phyloP scores from a whole-genome alignment of 2,888 invertebrate species.

The Hirtodrosophila duncani region DNA sequence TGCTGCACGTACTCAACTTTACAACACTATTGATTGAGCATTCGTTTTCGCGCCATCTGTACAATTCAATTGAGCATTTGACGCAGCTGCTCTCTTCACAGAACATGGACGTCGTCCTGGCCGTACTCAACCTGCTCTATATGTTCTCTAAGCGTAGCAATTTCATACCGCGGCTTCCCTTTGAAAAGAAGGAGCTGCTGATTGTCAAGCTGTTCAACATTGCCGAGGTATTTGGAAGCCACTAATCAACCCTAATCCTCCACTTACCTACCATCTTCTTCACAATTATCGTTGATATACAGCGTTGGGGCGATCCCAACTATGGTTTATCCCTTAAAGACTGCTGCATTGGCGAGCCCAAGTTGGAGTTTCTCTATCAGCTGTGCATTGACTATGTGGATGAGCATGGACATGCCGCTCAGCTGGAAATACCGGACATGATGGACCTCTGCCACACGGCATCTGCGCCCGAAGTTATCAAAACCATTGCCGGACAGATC shows the following conservation, averaged over 20 bases:
- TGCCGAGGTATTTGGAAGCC: slow-evolving; percentile 83
- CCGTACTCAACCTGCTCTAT: slow-evolving; percentile 89
- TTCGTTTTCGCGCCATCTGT: slow-evolving; percentile 90
- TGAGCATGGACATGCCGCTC: slow-evolving; percentile 64
- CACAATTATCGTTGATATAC: neutral
- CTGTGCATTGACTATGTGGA: slow-evolving; percentile 70
- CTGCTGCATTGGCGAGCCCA: slow-evolving; percentile 85
- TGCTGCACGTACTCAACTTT: slow-evolving; percentile 88
- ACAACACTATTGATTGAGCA: slow-evolving; percentile 91
- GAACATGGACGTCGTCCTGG: slow-evolving; percentile 90
- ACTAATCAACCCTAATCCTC: neutral
- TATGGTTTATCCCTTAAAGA: slow-evolving; percentile 91
- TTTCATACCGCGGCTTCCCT: slow-evolving; percentile 87
- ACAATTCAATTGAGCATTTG: slow-evolving; percentile 92
- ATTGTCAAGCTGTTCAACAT: slow-evolving; percentile 86
- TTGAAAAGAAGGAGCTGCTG: slow-evolving; percentile 85
- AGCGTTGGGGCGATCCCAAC: slow-evolving; percentile 86
- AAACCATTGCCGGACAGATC: slow-evolving; percentile 68
- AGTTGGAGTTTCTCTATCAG: slow-evolving; percentile 68
- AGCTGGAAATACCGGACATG: slow-evolving; percentile 71
- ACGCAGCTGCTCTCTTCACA: slow-evolving; percentile 87
- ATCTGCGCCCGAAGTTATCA: slow-evolving; percentile 60
- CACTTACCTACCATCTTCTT: neutral
- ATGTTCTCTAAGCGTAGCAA: slow-evolving; percentile 94
- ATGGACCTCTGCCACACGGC: slow-evolving; percentile 65